Evolutionary conservation across 1,140 invertebrate species (phyloP).

Genomic region (Subanguina moxae): DNA sequence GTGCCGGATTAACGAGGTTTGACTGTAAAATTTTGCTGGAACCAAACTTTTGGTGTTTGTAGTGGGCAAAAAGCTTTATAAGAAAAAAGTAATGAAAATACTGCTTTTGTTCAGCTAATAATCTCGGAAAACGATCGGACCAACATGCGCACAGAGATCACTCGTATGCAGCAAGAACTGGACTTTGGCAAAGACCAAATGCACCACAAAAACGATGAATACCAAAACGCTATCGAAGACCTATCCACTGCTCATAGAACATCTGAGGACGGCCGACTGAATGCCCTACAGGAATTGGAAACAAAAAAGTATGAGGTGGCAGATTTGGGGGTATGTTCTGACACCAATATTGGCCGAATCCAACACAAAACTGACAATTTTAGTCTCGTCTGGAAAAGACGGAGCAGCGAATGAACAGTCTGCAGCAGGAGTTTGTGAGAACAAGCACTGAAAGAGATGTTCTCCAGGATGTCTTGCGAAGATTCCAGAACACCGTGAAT

Average conservation of each 20-base stretch:
- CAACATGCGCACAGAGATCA: constrained; percentile 43
- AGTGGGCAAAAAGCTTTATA: too few relatives aligned
- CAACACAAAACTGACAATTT: constrained; percentile 1
- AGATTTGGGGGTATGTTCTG: constrained; percentile 35
- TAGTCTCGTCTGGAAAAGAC: constrained; percentile 55
- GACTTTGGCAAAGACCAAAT: constrained; percentile 59
- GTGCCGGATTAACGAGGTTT: too few relatives aligned
- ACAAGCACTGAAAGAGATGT: constrained; percentile 54
- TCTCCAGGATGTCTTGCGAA: constrained; percentile 47
- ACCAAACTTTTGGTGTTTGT: too few relatives aligned
- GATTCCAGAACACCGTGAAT: constrained; percentile 53
- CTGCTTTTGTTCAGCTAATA: constrained; percentile 57
- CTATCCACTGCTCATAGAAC: constrained; percentile 51
- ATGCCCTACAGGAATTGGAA: constrained; percentile 56
- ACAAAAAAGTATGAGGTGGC: constrained; percentile 54
- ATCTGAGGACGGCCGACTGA: constrained; percentile 53
- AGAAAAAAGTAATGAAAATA: too few relatives aligned
- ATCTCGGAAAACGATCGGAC: constrained; percentile 51
- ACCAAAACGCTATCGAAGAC: constrained; percentile 54
- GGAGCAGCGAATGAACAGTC: constrained; percentile 49
- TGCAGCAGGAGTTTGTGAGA: constrained; percentile 57
- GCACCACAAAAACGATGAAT: constrained; percentile 57
- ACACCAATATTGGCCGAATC: not conserved
- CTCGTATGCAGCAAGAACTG: constrained; percentile 51
- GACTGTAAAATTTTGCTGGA: too few relatives aligned